A percentile compares a stretch with the other conserved stretches of the same genome.
Conservation (phyloP, 2,888 invertebrate genomes). For the Leucania comma region DNA sequence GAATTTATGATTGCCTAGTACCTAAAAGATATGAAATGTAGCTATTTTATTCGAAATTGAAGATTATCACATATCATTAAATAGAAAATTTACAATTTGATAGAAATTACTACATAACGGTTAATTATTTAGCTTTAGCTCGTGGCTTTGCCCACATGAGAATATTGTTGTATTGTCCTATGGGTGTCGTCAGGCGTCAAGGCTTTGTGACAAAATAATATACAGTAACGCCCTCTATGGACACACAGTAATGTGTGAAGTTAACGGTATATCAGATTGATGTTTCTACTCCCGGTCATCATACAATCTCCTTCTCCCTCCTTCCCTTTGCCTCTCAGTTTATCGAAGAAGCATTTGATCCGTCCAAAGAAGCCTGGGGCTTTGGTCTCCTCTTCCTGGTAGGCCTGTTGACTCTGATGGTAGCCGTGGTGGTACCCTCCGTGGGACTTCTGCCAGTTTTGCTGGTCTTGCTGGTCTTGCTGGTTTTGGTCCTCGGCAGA, state of each 20-base stretch:
- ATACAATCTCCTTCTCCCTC: conserved; percentile 69
- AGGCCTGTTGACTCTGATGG: conserved; percentile 4
- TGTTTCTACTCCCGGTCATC: conserved; percentile 56
- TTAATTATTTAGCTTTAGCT: background rate
- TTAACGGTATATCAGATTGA: conserved; percentile 30
- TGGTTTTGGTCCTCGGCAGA: conserved; percentile 46
- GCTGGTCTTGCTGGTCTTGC: conserved; percentile 33
- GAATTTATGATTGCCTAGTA: conserved; percentile 68
- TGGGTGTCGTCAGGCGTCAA: too few relatives aligned
- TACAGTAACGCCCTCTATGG: too few relatives aligned
- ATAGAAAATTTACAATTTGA: background rate
- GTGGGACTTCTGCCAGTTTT: conserved; percentile 26
- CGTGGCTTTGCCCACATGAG: too few relatives aligned
- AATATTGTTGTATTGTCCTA: too few relatives aligned
- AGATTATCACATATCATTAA: background rate
- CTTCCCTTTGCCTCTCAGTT: conserved; percentile 71
- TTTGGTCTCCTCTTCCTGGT: conserved; percentile 62
- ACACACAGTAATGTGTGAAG: too few relatives aligned
- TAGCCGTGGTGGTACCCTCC: conserved; percentile 29
- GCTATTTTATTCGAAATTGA: conserved; percentile 19
- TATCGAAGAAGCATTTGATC: conserved; percentile 79
- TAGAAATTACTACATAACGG: conserved; percentile 2
- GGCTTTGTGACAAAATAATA: too few relatives aligned
- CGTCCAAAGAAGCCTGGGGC: conserved; percentile 73
- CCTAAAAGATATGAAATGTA: conserved; percentile 30